Base-by-base conservation (phyloP, 2,888 invertebrate species). In the Hermaeophaga mercurialis region DNA sequence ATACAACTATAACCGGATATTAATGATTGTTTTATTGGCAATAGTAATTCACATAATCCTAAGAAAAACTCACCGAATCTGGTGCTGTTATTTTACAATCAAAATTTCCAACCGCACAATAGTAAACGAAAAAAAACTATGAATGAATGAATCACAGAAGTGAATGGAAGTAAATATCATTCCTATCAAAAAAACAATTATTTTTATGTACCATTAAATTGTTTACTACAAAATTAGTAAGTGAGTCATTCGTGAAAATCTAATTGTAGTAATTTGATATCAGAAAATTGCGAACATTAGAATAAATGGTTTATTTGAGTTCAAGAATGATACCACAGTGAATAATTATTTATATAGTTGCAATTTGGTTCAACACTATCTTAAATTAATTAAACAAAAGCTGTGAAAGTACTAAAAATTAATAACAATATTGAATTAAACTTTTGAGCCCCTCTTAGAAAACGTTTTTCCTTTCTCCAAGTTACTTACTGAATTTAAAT, bases 151-250 rank as follows among this genome's bases (percentile, higher is more conserved):
- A 17, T 53, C 14, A 50, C 12, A 18, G 9, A 5, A 1, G 4
- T 26, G 41, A 50, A 41, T 41, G 39, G 26, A 38, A 12, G 44
- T 45, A 53, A 53, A 45, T 45, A 53, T 18, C 36, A 3, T 3
- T 22, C 8, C 33, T 45, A 45, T 45, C 24, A 34, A 46, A 46
- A 54, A 46, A 38, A 18, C 54, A 28, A 46, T 18, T 38, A 45
- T 38, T 28, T 41, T 39, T 14, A 41, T 54, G 54, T 39, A 17
- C n/a, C 15, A 36, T 46, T 26, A 18, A 41, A 54, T 41, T 54
- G 46, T 54, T 38, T 38, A 54, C 19, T 31, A 39, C 18, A 39
- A 49, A 49, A 39, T 49, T 46, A 8, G 34, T 34, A 22, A 9
- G 36, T 46, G 46, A 46, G 12, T 46, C 46, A 46, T 46, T 11